Evolutionary conservation across 2,888 invertebrate genomes (phyloP).

Genomic region (Drosophila dives): DNA sequence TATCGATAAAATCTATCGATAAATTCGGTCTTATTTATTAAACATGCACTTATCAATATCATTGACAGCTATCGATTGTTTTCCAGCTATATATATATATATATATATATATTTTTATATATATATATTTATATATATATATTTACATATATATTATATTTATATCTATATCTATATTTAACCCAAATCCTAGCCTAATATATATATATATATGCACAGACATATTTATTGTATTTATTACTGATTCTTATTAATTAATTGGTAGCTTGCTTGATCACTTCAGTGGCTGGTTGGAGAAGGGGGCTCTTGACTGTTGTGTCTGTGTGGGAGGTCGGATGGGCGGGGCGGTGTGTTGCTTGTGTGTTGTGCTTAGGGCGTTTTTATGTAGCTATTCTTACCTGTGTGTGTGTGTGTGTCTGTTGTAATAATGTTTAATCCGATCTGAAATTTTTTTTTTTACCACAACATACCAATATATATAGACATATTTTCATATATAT

Average conservation of each 20-base stretch:
- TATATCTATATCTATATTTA: background rate
- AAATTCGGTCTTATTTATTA: background rate
- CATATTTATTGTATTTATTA: slow-evolving; percentile 10
- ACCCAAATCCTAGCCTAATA: background rate
- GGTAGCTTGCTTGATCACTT: slow-evolving; percentile 10
- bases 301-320: slow-evolving; percentile 12
- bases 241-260: slow-evolving; percentile 7
- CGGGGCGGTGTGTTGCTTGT: slow-evolving; percentile 17
- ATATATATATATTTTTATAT: background rate
- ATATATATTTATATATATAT: background rate
- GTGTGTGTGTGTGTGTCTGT: slow-evolving; percentile 9
- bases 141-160: too few relatives aligned
- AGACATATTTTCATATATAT: slow-evolving; percentile 1
- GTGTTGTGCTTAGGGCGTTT: slow-evolving; percentile 33
- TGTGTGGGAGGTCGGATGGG: background rate
- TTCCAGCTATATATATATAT: slow-evolving; percentile 11
- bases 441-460: background rate
- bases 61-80: slow-evolving; percentile 23
- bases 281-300: background rate
- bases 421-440: slow-evolving; percentile 16
- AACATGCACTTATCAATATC: background rate
- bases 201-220: slow-evolving; percentile 10
- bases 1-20: slow-evolving; percentile 23
- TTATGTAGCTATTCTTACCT: slow-evolving; percentile 24
- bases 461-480: background rate